Evolutionary conservation across 2,888 invertebrate species (phyloP).

Genomic region (Mythimna ferrago): DNA sequence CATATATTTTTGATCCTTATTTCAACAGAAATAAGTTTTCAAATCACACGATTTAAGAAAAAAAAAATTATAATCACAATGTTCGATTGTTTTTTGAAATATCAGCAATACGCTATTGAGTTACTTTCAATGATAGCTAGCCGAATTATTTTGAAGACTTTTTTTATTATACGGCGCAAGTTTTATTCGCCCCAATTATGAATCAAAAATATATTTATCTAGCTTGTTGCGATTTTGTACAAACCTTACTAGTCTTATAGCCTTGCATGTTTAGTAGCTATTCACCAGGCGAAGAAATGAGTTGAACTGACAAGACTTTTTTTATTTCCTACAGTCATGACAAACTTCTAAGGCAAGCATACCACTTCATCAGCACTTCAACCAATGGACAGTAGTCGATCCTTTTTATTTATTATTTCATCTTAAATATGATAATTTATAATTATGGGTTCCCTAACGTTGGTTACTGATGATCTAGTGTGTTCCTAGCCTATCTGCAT

Average conservation of each 20-base stretch:
- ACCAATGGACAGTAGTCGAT: conserved; percentile 3
- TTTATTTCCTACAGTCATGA: conserved; percentile 57
- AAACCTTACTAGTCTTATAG: conserved; percentile 67
- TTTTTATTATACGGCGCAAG: conserved; percentile 23
- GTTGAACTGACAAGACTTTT: conserved; percentile 36
- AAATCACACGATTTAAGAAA: conserved; percentile 3
- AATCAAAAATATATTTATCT: conserved; percentile 46
- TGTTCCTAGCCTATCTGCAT: conserved; percentile 12
- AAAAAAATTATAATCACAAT: too few species aligned
- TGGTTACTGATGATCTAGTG: conserved; percentile 15
- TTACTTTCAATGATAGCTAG: conserved; percentile 38
- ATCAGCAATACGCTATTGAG: conserved; percentile 40
- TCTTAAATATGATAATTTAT: background rate
- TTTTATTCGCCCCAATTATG: conserved; percentile 27
- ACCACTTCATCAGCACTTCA: conserved; percentile 7
- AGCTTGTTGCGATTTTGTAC: conserved; percentile 64
- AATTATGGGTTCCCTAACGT: background rate
- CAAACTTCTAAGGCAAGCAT: conserved; percentile 35
- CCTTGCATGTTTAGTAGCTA: conserved; percentile 56
- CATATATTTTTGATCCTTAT: conserved; percentile 49
- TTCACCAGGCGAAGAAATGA: conserved; percentile 33
- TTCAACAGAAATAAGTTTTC: conserved; percentile 23
- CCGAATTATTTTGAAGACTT: conserved; percentile 35
- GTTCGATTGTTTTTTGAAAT: conserved; percentile 26
- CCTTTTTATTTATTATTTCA: background rate